Percentiles rank a stretch among this genome's conserved stretches.
Conservation (phyloP, 2,797 vertebrate genomes). For the Steatocranus sp. region DNA sequence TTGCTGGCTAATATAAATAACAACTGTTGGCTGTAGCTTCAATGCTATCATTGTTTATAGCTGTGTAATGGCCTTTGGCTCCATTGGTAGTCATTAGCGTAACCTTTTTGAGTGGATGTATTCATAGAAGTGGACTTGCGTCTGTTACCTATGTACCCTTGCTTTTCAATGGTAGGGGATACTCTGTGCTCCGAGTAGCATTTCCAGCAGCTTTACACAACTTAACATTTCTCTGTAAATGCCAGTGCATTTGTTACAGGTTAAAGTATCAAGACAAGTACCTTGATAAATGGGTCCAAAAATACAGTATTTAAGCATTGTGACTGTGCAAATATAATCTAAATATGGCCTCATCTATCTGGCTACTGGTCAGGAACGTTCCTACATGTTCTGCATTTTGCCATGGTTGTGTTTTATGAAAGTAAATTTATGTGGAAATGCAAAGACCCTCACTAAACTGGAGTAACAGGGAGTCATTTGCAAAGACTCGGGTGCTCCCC, state of each 20-base stretch:
- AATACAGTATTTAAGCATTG: not conserved
- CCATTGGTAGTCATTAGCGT: not conserved
- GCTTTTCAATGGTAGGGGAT: not conserved
- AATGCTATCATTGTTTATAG: not conserved
- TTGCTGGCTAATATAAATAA: not conserved
- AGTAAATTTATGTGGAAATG: slow-evolving; percentile 1
- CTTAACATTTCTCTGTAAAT: slow-evolving; percentile 27
- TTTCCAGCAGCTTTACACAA: not conserved
- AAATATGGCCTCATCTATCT: not conserved
- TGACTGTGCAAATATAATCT: not conserved
- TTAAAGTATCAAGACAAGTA: not conserved
- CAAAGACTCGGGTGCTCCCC: not conserved
- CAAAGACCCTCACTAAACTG: slow-evolving; percentile 1
- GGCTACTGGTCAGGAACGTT: not conserved
- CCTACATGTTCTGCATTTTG: not conserved
- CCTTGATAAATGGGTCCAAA: not conserved
- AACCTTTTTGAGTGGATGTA: not conserved
- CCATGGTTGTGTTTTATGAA: not conserved
- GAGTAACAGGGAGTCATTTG: not conserved
- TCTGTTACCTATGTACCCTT: not conserved
- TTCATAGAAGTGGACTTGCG: not conserved
- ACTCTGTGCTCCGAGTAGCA: not conserved
- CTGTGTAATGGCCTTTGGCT: not conserved
- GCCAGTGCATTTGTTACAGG: slow-evolving; percentile 13
- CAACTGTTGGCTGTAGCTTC: not conserved